These are phyloP conservation scores for Drosophila conformis DNA, from an alignment of 2,888 invertebrate genomes.

Conservation along the genomic window DNA sequence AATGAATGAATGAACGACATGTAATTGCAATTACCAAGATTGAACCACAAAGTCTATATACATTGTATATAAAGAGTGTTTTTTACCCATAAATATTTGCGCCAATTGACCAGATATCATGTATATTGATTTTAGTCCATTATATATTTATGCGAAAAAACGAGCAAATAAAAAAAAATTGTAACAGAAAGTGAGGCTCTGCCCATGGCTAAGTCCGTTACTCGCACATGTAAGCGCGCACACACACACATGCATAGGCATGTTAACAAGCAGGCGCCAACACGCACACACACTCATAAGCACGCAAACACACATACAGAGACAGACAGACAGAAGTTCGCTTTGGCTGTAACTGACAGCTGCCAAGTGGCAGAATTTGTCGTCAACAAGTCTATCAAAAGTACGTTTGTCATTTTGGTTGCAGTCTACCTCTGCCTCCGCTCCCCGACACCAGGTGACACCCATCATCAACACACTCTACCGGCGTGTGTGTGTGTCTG, in stretches of 20 bases:
- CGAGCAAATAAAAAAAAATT: constrained; percentile 35
- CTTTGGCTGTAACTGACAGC: constrained; percentile 68
- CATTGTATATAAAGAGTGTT: constrained; percentile 16
- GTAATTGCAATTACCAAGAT: constrained; percentile 70
- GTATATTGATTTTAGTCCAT: constrained; percentile 70
- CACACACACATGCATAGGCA: constrained; percentile 21
- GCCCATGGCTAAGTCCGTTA: constrained; percentile 40
- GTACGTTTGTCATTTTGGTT: constrained; percentile 80
- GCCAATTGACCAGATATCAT: constrained; percentile 56
- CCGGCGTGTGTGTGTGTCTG: constrained; percentile 14
- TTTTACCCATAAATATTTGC: constrained; percentile 52
- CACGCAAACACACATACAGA: constrained; percentile 13
- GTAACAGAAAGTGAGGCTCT: constrained; percentile 51
- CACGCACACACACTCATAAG: constrained; percentile 19
- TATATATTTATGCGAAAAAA: constrained; percentile 62
- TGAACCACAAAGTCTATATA: constrained; percentile 55
- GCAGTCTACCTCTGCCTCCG: constrained; percentile 48
- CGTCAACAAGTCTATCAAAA: constrained; percentile 81
- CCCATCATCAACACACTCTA: constrained; percentile 12
- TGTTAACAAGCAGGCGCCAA: constrained; percentile 34
- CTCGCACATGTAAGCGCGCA: constrained; percentile 32
- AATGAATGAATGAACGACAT: constrained; percentile 61
- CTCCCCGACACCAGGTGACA: constrained; percentile 37
- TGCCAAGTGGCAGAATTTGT: constrained; percentile 79
- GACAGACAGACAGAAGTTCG: constrained; percentile 17